Percentiles rank a stretch among this genome's conserved stretches.
Evolutionary conservation across 1,140 invertebrate genomes (phyloP).

Genomic region (Drosophila ambigua): DNA sequence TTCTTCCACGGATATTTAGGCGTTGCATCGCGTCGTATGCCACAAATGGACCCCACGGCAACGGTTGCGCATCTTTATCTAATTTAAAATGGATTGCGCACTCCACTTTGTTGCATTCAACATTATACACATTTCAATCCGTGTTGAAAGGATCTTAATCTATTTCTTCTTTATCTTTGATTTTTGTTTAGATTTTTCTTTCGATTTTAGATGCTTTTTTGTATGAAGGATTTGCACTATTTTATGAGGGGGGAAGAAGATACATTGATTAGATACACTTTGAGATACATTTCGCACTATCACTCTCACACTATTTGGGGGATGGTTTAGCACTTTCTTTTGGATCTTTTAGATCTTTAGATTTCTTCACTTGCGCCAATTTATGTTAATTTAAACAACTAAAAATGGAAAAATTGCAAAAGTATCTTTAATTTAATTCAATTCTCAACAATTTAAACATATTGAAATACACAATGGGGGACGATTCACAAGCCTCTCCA

Average conservation of each 20-base stretch:
- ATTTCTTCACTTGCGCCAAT: conserved; percentile 63
- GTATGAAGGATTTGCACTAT: conserved; percentile 15
- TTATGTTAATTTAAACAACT: conserved; percentile 80
- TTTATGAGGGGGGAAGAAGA: no score
- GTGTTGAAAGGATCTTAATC: no score
- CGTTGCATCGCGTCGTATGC: conserved; percentile 65
- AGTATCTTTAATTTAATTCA: conserved; percentile 73
- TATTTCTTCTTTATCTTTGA: conserved; percentile 6
- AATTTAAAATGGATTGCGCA: conserved; percentile 69
- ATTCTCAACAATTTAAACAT: conserved; percentile 79
- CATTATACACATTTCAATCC: conserved; percentile 19
- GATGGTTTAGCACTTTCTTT: background rate
- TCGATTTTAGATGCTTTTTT: conserved; percentile 11
- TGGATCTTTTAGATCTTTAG: conserved; percentile 4
- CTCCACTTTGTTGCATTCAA: conserved; percentile 69
- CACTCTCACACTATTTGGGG: conserved; percentile 1
- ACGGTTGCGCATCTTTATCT: conserved; percentile 67
- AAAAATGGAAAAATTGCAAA: conserved; percentile 61
- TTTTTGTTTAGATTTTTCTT: conserved; percentile 9
- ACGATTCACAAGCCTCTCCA: no score
- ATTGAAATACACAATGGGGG: conserved; percentile 72
- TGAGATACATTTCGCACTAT: background rate
- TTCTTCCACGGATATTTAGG: conserved; percentile 61
- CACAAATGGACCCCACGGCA: conserved; percentile 51
- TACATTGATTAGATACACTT: background rate